A percentile compares a stretch with the other conserved stretches of the same genome.
Conservation (phyloP, 2,888 invertebrate genomes). For the Shargacucullia verbasci region DNA sequence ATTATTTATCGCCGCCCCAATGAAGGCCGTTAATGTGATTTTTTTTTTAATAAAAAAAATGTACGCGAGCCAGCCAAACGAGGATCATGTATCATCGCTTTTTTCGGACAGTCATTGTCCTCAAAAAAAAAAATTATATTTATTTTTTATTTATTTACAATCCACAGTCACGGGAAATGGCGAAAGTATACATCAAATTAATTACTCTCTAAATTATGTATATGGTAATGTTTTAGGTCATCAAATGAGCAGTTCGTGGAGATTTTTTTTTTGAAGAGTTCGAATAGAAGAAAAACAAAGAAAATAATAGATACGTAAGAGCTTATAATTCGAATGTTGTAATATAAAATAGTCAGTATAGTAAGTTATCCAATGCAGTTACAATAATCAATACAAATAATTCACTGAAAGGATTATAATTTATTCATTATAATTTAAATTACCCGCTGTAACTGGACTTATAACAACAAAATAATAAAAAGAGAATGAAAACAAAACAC, state of each 20-base stretch:
- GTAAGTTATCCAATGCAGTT: conserved; percentile 10
- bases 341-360: too few species aligned
- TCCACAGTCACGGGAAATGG: conserved; percentile 69
- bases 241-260: conserved; percentile 18
- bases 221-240: conserved; percentile 35
- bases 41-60: conserved; percentile 88
- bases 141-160: conserved; percentile 75
- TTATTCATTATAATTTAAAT: conserved; percentile 54
- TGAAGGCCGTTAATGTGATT: conserved; percentile 89
- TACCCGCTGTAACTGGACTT: conserved; percentile 43
- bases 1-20: conserved; percentile 89
- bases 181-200: conserved; percentile 82
- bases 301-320: too few species aligned
- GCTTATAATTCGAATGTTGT: too few species aligned
- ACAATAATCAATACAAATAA: conserved; percentile 34
- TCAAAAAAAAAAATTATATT: conserved; percentile 69
- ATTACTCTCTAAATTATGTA: conserved; percentile 73
- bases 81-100: conserved; percentile 88
- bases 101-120: conserved; percentile 88
- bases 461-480: conserved; percentile 55
- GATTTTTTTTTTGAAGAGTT: neutral
- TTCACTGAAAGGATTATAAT: conserved; percentile 47
- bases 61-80: conserved; percentile 85
- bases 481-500: conserved; percentile 57
- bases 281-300: too few species aligned